Evolutionary conservation across 2,113 vertebrate species (phyloP).

Genomic region (Sterrhoptilus dennistouni): DNA sequence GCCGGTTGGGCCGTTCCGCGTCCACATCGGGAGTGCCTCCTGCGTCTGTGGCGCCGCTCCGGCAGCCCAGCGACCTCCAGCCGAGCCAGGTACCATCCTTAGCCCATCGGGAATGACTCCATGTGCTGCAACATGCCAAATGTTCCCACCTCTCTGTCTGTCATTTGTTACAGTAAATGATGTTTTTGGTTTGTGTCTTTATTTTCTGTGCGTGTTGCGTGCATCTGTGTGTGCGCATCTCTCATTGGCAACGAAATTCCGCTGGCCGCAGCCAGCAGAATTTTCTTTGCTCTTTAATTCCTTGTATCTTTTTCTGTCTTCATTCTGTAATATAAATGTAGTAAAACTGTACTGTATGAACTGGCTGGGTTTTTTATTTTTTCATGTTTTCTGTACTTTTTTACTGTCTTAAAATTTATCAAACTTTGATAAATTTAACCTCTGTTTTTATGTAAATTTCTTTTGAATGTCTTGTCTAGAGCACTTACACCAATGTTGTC

Average conservation of each 20-base stretch:
- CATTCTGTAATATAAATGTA: conserved; percentile 78
- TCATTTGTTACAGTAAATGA: conserved; percentile 74
- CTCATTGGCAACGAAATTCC: conserved; percentile 62
- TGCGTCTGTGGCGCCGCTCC: conserved; percentile 80
- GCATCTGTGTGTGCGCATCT: conserved; percentile 56
- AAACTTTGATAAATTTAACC: conserved; percentile 80
- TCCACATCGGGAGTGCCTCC: conserved; percentile 93
- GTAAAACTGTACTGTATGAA: conserved; percentile 73
- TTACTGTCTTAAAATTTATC: conserved; percentile 81
- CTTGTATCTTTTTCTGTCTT: conserved; percentile 76
- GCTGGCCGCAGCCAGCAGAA: conserved; percentile 28
- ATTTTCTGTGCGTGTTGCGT: conserved; percentile 37
- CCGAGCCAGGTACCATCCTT: conserved; percentile 92
- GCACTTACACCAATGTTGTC: conserved; percentile 66
- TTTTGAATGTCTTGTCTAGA: conserved; percentile 74
- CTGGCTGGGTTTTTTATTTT: conserved; percentile 39
- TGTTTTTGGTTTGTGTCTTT: conserved; percentile 55
- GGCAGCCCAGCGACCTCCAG: conserved; percentile 83
- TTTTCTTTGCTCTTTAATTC: conserved; percentile 71
- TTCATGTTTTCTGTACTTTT: conserved; percentile 76
- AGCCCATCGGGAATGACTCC: conserved; percentile 81
- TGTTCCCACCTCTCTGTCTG: conserved; percentile 78
- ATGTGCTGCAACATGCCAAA: conserved; percentile 81
- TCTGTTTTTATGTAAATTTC: conserved; percentile 74
- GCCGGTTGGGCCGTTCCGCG: conserved; percentile 89